Evolutionary conservation across 1,140 invertebrate species (phyloP).

Genomic region (Eurosta solidaginis): DNA sequence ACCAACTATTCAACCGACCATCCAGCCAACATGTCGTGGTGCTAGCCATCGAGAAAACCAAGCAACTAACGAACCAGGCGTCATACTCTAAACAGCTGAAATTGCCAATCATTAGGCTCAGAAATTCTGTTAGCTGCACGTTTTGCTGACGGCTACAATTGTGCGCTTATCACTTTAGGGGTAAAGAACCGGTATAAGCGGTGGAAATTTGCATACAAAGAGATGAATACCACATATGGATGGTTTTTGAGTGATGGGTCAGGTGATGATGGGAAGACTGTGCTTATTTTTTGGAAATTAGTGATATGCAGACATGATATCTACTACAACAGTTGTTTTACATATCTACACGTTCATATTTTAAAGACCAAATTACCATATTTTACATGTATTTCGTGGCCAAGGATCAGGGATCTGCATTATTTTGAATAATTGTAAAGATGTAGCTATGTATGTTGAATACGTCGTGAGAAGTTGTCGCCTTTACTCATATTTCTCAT

Average conservation of each 20-base stretch:
- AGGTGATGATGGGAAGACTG: background rate
- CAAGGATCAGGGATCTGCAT: too few relatives aligned
- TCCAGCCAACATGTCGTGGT: too few relatives aligned
- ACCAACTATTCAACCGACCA: background rate
- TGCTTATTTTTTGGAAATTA: background rate
- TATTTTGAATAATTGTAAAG: too few relatives aligned
- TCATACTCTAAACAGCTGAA: background rate
- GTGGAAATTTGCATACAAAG: constrained; percentile 22
- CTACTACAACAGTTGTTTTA: too few relatives aligned
- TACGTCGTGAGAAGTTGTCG: too few relatives aligned
- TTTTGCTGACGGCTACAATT: background rate
- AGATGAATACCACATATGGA: background rate
- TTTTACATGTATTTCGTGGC: too few relatives aligned
- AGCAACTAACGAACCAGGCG: background rate
- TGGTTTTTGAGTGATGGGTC: constrained; percentile 18
- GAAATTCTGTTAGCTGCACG: constrained; percentile 11
- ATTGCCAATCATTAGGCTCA: background rate
- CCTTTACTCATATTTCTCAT: too few relatives aligned
- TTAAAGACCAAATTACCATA: too few relatives aligned
- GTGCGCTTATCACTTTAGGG: background rate
- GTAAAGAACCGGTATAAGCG: background rate
- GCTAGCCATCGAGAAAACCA: too few relatives aligned
- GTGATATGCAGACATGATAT: background rate
- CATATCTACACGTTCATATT: too few relatives aligned
- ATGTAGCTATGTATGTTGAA: too few relatives aligned